These are phyloP conservation scores for Sander lucioperca DNA, from an alignment of 2,113 vertebrate species.

Conservation along the genomic window DNA sequence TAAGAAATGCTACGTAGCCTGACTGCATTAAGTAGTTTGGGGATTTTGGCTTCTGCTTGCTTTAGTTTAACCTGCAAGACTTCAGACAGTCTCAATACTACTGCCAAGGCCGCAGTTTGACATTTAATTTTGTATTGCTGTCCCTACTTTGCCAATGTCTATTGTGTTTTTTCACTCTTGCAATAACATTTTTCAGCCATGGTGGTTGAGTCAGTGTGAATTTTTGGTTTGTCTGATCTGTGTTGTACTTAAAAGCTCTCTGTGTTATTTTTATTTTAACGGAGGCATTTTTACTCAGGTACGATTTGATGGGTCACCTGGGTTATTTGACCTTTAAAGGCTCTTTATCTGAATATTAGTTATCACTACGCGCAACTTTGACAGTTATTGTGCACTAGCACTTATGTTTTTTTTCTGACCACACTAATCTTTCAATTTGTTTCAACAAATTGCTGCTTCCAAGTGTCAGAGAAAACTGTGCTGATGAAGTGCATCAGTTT, in stretches of 20 bases:
- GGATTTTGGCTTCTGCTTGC: not conserved
- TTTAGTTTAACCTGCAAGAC: not conserved
- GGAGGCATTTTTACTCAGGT: not conserved
- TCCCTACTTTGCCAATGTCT: not conserved
- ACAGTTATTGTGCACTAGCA: not conserved
- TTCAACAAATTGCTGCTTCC: no score
- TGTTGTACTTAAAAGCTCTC: not conserved
- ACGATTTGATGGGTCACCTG: not conserved
- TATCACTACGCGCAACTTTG: not conserved
- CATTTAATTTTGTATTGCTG: not conserved
- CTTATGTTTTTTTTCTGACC: not conserved
- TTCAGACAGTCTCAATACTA: not conserved
- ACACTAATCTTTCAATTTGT: not conserved
- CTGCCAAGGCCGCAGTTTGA: not conserved
- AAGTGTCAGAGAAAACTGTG: no score
- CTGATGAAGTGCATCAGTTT: no score
- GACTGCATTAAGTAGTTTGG: not conserved
- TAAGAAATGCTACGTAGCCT: not conserved
- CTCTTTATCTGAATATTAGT: not conserved
- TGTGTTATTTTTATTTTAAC: not conserved
- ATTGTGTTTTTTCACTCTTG: not conserved
- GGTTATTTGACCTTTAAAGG: no score
- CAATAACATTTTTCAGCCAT: not conserved
- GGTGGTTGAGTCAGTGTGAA: not conserved
- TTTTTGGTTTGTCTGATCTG: not conserved